These are phyloP conservation scores for Orchestes rusci DNA, from an alignment of 2,888 invertebrate species.

Conservation along the genomic window DNA sequence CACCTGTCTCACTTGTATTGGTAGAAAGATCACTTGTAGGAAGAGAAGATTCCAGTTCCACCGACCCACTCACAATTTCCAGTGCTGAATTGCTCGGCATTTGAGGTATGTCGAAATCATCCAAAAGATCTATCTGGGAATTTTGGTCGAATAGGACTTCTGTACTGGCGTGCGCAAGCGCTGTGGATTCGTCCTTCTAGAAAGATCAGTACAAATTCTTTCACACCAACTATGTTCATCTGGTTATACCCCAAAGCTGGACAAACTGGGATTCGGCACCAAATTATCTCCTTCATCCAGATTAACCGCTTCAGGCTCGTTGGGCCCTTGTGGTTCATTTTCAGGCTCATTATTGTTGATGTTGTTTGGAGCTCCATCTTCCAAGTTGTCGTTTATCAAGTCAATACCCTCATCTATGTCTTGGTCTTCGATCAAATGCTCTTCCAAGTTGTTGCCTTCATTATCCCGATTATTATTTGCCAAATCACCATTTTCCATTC, in stretches of 20 bases:
- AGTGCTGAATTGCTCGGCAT: too few relatives aligned
- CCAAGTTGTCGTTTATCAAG: conserved; percentile 22
- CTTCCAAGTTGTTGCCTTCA: conserved; percentile 39
- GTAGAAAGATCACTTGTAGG: too few relatives aligned
- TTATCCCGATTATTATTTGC: conserved; percentile 49
- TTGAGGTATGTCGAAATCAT: conserved; percentile 37
- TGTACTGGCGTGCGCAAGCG: conserved; percentile 35
- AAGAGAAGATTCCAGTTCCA: too few relatives aligned
- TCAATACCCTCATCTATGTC: conserved; percentile 23
- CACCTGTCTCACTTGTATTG: too few relatives aligned
- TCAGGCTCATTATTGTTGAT: conserved; percentile 12
- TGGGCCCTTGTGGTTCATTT: conserved; percentile 8
- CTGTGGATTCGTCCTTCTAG: conserved; percentile 9
- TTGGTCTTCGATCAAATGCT: conserved; percentile 13
- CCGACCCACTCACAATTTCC: too few relatives aligned
- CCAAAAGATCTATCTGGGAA: conserved; percentile 38
- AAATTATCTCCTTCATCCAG: not conserved
- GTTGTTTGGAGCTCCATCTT: conserved; percentile 14
- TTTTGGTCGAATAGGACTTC: conserved; percentile 41
- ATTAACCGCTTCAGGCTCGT: not conserved
- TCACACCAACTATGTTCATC: too few relatives aligned
- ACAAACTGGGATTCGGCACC: too few relatives aligned
- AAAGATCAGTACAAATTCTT: not conserved
- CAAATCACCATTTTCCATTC: conserved; percentile 48
- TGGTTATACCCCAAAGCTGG: too few relatives aligned